Percentiles rank a stretch among this genome's conserved stretches.
These are phyloP conservation scores for Thereva nobilitata DNA, from an alignment of 2,888 invertebrate genomes.

Conservation along the genomic window DNA sequence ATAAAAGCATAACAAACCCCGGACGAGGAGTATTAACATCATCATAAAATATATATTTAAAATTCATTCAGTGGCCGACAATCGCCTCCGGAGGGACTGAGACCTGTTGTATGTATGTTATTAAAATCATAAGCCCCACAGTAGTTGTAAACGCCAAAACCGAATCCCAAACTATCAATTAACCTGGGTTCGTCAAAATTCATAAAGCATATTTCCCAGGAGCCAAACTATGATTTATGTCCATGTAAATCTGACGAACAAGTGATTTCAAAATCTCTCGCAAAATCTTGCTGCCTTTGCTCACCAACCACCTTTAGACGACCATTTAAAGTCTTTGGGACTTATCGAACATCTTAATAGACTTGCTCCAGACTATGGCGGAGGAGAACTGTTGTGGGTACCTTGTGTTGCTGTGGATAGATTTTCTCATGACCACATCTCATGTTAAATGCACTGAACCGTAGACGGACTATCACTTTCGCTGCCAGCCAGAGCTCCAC, in stretches of 20 bases:
- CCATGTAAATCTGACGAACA: conserved; percentile 19
- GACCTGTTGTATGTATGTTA: too few relatives aligned
- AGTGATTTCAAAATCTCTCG: conserved; percentile 13
- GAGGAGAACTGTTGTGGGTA: too few relatives aligned
- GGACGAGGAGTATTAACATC: too few relatives aligned
- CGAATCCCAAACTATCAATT: neutral
- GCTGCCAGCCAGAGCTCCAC: neutral
- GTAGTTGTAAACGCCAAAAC: neutral
- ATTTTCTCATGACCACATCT: conserved; percentile 27
- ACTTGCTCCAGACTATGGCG: neutral
- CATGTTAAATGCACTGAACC: conserved; percentile 26
- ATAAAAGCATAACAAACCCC: too few relatives aligned
- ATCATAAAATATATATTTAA: too few relatives aligned
- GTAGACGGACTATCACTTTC: conserved; percentile 29
- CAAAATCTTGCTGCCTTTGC: conserved; percentile 3
- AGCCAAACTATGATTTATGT: conserved; percentile 17
- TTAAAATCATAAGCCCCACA: too few relatives aligned
- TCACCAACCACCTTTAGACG: conserved; percentile 10
- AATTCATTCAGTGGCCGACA: too few relatives aligned
- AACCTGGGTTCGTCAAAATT: neutral
- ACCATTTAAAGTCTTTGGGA: neutral
- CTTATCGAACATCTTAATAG: conserved; percentile 21
- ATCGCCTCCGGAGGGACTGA: too few relatives aligned
- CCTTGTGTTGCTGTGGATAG: neutral
- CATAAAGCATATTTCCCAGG: neutral